A percentile compares a stretch with the other conserved stretches of the same genome.
phyloP scores from a whole-genome alignment of 1,140 invertebrate species.

The Aphis craccivora region DNA sequence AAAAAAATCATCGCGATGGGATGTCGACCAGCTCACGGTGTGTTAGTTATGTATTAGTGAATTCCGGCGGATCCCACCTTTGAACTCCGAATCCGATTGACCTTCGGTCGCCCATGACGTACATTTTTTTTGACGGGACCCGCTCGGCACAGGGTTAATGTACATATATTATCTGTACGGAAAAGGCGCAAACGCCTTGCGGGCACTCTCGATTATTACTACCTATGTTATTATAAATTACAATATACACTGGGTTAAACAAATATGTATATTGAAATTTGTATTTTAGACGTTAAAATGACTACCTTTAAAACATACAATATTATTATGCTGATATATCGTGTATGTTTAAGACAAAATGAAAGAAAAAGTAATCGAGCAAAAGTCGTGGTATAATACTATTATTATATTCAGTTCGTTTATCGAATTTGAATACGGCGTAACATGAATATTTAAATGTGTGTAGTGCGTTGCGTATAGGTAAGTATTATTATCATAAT shows the following conservation, averaged over 20 bases:
- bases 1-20: constrained; percentile 25
- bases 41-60: neutral
- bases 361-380: neutral
- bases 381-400: neutral
- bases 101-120: neutral
- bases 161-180: neutral
- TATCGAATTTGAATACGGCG: neutral
- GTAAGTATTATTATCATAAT: neutral
- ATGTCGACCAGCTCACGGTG: neutral
- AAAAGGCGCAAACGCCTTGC: neutral
- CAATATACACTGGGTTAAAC: neutral
- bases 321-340: neutral
- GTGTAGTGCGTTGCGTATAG: neutral
- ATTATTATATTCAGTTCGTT: neutral
- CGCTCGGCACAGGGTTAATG: neutral
- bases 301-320: neutral
- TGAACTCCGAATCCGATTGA: neutral
- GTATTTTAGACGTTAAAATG: neutral
- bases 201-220: neutral
- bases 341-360: neutral
- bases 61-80: neutral
- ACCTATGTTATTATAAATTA: neutral
- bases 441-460: constrained; percentile 17
- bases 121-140: neutral
- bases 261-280: neutral